phyloP scores from a whole-genome alignment of 1,140 invertebrate genomes.

The Pseudomyrmex cubaensis region DNA sequence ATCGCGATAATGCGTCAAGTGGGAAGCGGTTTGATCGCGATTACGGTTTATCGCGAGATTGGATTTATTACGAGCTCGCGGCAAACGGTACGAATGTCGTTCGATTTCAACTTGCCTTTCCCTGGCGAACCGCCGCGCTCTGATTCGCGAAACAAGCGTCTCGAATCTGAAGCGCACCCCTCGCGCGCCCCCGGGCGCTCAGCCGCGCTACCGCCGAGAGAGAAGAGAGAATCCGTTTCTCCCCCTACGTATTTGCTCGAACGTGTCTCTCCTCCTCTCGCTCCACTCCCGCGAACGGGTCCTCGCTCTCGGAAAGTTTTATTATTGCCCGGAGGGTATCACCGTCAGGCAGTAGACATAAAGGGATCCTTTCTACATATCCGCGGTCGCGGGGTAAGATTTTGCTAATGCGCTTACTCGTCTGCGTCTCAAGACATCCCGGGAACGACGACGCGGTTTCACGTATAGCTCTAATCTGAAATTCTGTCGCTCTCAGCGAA shows the following conservation, averaged over 20 bases:
- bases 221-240: conserved; percentile 38
- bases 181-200: conserved; percentile 15
- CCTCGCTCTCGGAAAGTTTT: conserved; percentile 73
- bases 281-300: conserved; percentile 55
- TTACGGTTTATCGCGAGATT: conserved; percentile 44
- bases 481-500: conserved; percentile 54
- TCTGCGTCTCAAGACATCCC: conserved; percentile 31
- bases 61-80: conserved; percentile 37
- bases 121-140: conserved; percentile 11
- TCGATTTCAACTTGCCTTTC: conserved; percentile 44
- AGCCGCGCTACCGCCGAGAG: neutral
- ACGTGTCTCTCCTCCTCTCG: conserved; percentile 42
- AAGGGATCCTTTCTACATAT: conserved; percentile 62
- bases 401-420: conserved; percentile 62
- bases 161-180: conserved; percentile 25
- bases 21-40: conserved; percentile 19
- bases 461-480: conserved; percentile 45
- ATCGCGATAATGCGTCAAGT: conserved; percentile 1
- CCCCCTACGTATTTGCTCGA: conserved; percentile 47
- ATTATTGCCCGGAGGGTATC: conserved; percentile 75
- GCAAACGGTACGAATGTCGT: conserved; percentile 20
- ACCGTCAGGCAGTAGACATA: conserved; percentile 61
- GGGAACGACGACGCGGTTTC: neutral
- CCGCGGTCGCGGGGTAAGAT: conserved; percentile 44
- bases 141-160: conserved; percentile 57